phyloP scores from a whole-genome alignment of 2,797 vertebrate genomes.

The Sebastiscus albofasciatus region DNA sequence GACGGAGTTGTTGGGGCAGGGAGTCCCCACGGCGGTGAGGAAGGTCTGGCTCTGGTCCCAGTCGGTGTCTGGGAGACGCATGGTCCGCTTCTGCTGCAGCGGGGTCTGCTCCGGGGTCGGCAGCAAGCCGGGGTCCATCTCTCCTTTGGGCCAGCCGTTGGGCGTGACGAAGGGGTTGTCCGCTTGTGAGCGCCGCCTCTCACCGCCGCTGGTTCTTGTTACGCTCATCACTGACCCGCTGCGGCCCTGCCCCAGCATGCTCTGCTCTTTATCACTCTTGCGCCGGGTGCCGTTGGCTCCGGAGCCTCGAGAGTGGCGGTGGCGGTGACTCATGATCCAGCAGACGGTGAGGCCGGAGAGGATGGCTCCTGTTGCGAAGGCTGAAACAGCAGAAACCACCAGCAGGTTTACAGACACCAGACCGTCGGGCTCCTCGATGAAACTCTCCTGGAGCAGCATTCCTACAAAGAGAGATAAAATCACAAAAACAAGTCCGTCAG shows the following conservation, averaged over 20 bases:
- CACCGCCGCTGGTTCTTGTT: conserved; percentile 87
- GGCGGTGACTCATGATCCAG: conserved; percentile 95
- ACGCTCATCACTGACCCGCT: conserved; percentile 93
- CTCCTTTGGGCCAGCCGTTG: conserved; percentile 92
- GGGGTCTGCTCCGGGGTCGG: conserved; percentile 97
- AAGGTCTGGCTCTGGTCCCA: conserved; percentile 93
- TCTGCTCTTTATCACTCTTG: conserved; percentile 90
- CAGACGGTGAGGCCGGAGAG: conserved; percentile 94
- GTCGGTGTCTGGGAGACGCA: conserved; percentile 81
- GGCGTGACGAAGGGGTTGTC: conserved; percentile 89
- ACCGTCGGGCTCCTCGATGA: conserved; percentile 91
- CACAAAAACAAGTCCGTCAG: conserved; percentile 29
- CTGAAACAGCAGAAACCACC: conserved; percentile 93
- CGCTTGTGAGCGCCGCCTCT: conserved; percentile 78
- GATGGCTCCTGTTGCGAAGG: conserved; percentile 92
- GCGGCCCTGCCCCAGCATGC: conserved; percentile 89
- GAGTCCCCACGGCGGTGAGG: conserved; percentile 83
- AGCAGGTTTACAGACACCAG: conserved; percentile 94
- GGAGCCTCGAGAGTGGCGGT: conserved; percentile 78
- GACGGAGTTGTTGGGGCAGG: conserved; percentile 83
- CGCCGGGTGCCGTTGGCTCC: conserved; percentile 81
- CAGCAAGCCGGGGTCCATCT: conserved; percentile 90
- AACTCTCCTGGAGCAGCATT: conserved; percentile 88
- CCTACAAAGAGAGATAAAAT: conserved; percentile 51
- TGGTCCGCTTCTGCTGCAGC: conserved; percentile 90